phyloP scores from a whole-genome alignment of 2,113 vertebrate species.

The Empidonax traillii region DNA sequence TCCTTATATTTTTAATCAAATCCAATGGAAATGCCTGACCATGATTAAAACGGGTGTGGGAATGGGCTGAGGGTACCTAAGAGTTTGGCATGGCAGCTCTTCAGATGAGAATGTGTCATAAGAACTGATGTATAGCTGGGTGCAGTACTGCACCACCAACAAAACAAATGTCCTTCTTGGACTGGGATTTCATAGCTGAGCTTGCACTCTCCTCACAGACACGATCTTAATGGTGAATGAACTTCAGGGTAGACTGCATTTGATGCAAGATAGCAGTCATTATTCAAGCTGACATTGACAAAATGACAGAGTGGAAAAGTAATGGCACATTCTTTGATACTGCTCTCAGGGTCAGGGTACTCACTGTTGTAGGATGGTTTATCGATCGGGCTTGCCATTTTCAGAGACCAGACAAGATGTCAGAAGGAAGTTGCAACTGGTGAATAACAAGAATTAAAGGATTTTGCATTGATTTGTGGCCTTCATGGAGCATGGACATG shows the following conservation, averaged over 20 bases:
- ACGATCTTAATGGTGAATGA: conserved; percentile 33
- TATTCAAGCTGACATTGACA: conserved; percentile 65
- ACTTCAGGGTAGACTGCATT: conserved; percentile 68
- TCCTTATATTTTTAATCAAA: conserved; percentile 6
- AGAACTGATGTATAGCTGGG: neutral
- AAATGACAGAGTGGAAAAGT: conserved; percentile 61
- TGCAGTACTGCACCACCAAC: neutral
- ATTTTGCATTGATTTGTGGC: neutral
- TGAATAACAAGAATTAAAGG: conserved; percentile 40
- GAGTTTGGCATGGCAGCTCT: neutral
- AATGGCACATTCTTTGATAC: conserved; percentile 54
- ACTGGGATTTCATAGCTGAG: conserved; percentile 48
- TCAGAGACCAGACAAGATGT: conserved; percentile 46
- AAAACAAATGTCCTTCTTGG: conserved; percentile 35
- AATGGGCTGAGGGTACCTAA: neutral
- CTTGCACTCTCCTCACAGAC: conserved; percentile 45
- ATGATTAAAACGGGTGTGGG: neutral
- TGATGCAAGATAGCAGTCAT: conserved; percentile 63
- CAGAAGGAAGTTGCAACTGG: conserved; percentile 12
- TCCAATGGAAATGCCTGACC: neutral
- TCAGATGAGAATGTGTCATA: neutral
- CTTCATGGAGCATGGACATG: fast-evolving
- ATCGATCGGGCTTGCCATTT: conserved; percentile 14
- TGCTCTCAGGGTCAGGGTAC: conserved; percentile 56
- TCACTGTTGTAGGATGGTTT: conserved; percentile 33